phyloP scores from a whole-genome alignment of 92 coral and sea anemone genomes.

The Ricordea florida region DNA sequence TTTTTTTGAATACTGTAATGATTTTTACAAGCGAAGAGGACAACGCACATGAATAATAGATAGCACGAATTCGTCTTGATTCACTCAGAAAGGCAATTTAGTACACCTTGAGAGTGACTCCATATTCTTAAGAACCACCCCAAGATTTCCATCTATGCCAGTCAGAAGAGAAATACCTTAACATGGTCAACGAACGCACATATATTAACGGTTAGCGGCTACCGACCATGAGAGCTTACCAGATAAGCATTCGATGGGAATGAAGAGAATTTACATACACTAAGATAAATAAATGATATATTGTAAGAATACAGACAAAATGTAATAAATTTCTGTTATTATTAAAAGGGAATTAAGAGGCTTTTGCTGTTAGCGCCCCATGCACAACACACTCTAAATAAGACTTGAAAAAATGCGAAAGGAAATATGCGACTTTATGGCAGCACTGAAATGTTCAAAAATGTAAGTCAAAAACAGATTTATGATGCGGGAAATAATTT shows the following conservation, averaged over 20 bases:
- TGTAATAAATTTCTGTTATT: neutral
- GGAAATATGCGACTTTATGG: no score
- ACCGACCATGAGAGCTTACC: neutral
- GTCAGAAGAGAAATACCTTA: no score
- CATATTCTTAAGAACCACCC: no score
- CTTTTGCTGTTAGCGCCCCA: neutral
- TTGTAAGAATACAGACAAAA: slow-evolving; percentile 3
- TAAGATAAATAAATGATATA: slow-evolving; percentile 22
- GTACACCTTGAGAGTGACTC: neutral
- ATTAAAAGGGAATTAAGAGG: neutral
- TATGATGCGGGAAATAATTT: neutral
- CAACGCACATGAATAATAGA: slow-evolving; percentile 29
- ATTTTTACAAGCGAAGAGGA: slow-evolving; percentile 14
- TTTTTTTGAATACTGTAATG: neutral
- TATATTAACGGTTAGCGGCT: neutral
- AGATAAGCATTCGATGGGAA: slow-evolving; percentile 5
- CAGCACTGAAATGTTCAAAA: no score
- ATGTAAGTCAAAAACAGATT: slow-evolving; percentile 5
- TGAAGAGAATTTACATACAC: slow-evolving; percentile 19
- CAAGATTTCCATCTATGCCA: no score
- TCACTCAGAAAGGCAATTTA: neutral
- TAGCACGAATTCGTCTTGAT: neutral
- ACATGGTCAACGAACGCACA: neutral
- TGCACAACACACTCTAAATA: neutral
- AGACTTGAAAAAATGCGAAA: no score